Percentiles rank a stretch among this genome's conserved stretches.
phyloP scores from a whole-genome alignment of 2,888 invertebrate species.

The Nephrocerus scutellatus region DNA sequence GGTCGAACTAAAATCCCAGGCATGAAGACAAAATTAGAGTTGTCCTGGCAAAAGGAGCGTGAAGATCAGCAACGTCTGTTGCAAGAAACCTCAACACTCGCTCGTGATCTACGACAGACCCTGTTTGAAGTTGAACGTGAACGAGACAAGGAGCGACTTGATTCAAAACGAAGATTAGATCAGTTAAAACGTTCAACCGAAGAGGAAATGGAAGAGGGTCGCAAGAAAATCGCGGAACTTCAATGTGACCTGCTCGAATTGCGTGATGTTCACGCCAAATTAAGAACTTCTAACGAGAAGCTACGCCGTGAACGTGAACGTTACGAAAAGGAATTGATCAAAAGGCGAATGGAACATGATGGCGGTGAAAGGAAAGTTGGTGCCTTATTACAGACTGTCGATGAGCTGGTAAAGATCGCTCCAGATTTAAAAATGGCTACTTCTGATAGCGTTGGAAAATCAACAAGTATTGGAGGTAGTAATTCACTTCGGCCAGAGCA shows the following conservation, averaged over 20 bases:
- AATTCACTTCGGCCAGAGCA: constrained; percentile 38
- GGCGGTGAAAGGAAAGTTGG: constrained; percentile 71
- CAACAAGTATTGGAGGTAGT: constrained; percentile 26
- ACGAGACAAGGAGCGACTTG: constrained; percentile 80
- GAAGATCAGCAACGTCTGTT: constrained; percentile 85
- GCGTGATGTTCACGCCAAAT: constrained; percentile 84
- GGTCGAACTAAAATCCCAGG: constrained; percentile 82
- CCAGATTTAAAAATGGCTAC: constrained; percentile 57
- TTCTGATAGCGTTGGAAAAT: constrained; percentile 35
- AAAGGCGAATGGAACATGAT: constrained; percentile 54
- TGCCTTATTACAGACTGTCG: constrained; percentile 68
- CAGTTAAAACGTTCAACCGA: constrained; percentile 77
- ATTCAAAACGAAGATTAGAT: constrained; percentile 77
- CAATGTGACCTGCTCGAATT: constrained; percentile 84
- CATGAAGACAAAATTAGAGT: constrained; percentile 76
- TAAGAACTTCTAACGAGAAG: constrained; percentile 85
- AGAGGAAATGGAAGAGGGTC: constrained; percentile 83
- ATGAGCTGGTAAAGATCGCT: constrained; percentile 69
- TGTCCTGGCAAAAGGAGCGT: constrained; percentile 90
- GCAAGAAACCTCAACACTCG: constrained; percentile 84
- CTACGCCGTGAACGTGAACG: constrained; percentile 79
- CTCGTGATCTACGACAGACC: constrained; percentile 79
- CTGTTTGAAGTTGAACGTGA: constrained; percentile 85
- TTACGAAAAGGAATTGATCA: constrained; percentile 70
- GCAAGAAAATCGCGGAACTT: constrained; percentile 73